A percentile compares a stretch with the other conserved stretches of the same genome.
Evolutionary conservation across 1,140 invertebrate species (phyloP).

Genomic region (Cepaea nemoralis): DNA sequence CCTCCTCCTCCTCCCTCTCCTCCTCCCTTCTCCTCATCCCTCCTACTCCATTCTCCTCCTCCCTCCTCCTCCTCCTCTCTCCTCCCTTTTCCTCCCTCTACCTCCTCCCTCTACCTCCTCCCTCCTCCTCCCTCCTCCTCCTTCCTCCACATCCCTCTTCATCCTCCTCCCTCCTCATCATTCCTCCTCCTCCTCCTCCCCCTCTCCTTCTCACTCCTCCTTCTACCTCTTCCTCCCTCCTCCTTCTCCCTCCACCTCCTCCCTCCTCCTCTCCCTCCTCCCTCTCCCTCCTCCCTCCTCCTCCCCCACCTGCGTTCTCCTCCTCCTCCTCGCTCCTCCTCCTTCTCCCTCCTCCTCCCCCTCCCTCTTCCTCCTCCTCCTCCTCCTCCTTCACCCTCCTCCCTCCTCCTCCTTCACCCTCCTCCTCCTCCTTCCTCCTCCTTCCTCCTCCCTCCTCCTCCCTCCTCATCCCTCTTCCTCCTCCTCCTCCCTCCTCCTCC

Average conservation of each 20-base stretch:
- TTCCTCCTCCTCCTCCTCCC: too few relatives aligned
- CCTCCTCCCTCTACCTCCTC: background rate
- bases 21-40: too few relatives aligned
- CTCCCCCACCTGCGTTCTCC: too few relatives aligned
- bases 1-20: background rate
- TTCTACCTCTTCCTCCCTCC: too few relatives aligned
- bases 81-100: background rate
- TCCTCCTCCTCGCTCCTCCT: background rate
- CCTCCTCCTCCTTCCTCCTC: background rate
- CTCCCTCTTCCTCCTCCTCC: background rate
- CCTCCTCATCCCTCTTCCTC: too few relatives aligned
- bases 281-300: background rate
- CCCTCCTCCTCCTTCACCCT: too few relatives aligned
- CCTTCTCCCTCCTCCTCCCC: background rate
- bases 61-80: conserved; percentile 2
- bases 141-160: too few relatives aligned
- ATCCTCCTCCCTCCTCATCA: too few relatives aligned
- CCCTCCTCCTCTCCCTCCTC: background rate
- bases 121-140: background rate
- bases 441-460: background rate
- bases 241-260: background rate
- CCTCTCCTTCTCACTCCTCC: too few relatives aligned
- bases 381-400: too few relatives aligned
- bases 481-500: too few relatives aligned
- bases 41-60: too few relatives aligned